Percentiles rank a stretch among this genome's conserved stretches.
phyloP scores from a whole-genome alignment of 1,140 invertebrate genomes.

The Ridgeia piscesae region DNA sequence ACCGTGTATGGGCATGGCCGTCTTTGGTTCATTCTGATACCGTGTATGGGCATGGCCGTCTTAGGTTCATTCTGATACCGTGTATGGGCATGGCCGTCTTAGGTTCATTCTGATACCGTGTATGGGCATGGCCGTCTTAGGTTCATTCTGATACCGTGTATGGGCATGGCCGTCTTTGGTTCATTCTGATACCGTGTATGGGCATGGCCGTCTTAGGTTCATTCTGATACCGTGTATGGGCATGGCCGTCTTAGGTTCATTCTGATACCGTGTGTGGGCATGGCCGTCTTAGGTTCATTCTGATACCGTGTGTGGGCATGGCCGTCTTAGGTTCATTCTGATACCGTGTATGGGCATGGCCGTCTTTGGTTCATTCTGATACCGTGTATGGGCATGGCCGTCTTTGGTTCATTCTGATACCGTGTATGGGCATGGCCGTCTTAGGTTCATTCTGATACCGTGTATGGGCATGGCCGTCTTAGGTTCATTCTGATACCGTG shows the following conservation, averaged over 20 bases:
- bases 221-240: background rate
- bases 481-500: background rate
- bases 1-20: background rate
- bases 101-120: background rate
- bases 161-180: background rate
- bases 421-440: background rate
- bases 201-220: no score
- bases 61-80: background rate
- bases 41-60: background rate
- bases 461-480: background rate
- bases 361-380: background rate
- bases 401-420: background rate
- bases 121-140: no score
- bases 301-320: background rate
- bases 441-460: background rate
- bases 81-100: background rate
- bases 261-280: background rate
- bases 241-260: no score
- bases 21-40: background rate
- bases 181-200: background rate
- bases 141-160: background rate
- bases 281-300: no score
- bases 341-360: background rate
- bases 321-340: background rate
- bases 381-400: background rate